phyloP scores from a whole-genome alignment of 2,888 invertebrate species.

The Thecophora atra region DNA sequence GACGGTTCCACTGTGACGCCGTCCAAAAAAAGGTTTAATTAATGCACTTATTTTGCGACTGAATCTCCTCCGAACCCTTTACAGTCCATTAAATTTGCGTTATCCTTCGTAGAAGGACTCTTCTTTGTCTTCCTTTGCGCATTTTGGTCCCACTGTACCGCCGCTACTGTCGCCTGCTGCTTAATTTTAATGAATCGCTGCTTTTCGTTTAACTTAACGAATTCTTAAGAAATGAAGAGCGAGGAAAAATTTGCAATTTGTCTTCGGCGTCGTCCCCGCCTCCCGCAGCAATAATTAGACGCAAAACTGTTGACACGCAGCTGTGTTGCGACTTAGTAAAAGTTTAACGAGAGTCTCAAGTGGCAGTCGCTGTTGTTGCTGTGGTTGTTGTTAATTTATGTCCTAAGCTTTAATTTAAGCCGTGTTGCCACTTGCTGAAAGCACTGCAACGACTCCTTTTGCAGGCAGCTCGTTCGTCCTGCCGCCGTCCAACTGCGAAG shows the following conservation, averaged over 20 bases:
- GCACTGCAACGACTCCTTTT: not conserved
- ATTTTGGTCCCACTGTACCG: conserved; percentile 2
- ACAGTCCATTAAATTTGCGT: not conserved
- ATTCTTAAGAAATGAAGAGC: conserved; percentile 1
- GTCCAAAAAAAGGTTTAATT: too few species aligned
- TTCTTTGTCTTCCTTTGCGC: not conserved
- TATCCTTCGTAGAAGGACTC: not conserved
- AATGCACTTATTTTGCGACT: too few species aligned
- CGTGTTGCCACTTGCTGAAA: not conserved
- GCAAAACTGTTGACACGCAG: conserved; percentile 15
- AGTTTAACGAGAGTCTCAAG: not conserved
- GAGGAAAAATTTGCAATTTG: conserved; percentile 15
- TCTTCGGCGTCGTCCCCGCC: not conserved
- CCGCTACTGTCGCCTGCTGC: not conserved
- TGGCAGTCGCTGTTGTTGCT: not conserved
- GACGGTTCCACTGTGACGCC: too few species aligned
- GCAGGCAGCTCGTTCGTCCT: not conserved
- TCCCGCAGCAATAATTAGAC: not conserved
- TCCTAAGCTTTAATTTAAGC: not conserved
- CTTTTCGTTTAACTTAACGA: conserved; percentile 9
- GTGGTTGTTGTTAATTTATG: not conserved
- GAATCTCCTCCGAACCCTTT: not conserved
- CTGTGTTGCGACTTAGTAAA: conserved; percentile 13
- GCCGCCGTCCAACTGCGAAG: conserved; percentile 6
- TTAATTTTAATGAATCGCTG: conserved; percentile 28